phyloP scores from a whole-genome alignment of 2,113 vertebrate species.

The Columbina picui region DNA sequence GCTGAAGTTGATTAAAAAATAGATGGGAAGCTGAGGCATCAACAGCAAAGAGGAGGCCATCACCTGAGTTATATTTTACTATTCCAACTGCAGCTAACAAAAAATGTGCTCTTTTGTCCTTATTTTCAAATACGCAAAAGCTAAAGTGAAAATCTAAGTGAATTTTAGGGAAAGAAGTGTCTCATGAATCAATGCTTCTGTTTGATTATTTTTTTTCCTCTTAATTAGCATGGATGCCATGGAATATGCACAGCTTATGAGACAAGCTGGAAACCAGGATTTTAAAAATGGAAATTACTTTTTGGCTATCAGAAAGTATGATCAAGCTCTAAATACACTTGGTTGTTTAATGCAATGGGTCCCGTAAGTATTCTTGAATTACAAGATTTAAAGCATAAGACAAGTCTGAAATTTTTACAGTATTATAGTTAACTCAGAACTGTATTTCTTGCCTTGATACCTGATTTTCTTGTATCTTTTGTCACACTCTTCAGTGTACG shows the following conservation, averaged over 20 bases:
- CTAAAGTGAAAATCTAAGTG: neutral
- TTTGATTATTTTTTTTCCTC: neutral
- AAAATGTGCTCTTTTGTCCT: neutral
- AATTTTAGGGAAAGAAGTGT: neutral
- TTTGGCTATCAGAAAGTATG: slow-evolving; percentile 73
- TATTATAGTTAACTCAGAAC: neutral
- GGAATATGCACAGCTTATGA: slow-evolving; percentile 46
- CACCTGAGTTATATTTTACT: neutral
- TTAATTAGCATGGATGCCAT: slow-evolving; percentile 61
- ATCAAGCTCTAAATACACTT: slow-evolving; percentile 64
- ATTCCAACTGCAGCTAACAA: neutral
- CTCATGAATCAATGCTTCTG: neutral
- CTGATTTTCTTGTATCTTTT: neutral
- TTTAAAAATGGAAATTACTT: slow-evolving; percentile 73
- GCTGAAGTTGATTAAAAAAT: neutral
- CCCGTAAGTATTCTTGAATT: slow-evolving; percentile 42
- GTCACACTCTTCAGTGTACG: neutral
- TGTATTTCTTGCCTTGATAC: neutral
- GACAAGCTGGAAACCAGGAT: slow-evolving; percentile 67
- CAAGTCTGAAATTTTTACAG: neutral
- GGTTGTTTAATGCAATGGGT: slow-evolving; percentile 6
- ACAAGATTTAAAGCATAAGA: neutral
- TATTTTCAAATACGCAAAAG: neutral
- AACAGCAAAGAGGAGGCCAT: neutral
- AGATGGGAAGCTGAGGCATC: neutral